Evolutionary conservation across 1,140 invertebrate species (phyloP).

Genomic region (Trichomalopsis sarcophagae): DNA sequence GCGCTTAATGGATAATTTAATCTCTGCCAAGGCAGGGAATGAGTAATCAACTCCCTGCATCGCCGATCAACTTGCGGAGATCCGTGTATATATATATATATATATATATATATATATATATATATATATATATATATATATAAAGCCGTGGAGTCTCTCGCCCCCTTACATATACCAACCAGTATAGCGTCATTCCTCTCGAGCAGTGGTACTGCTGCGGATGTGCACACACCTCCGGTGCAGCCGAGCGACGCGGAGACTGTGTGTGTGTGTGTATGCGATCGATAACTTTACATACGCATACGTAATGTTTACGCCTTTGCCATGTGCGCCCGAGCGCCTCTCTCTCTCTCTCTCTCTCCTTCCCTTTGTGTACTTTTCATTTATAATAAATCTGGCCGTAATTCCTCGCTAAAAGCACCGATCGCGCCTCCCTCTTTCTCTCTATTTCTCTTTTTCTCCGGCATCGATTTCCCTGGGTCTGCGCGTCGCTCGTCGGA

Average conservation of each 20-base stretch:
- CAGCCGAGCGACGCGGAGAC: not conserved
- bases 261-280: not conserved
- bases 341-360: no score
- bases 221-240: not conserved
- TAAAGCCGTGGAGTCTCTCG: no score
- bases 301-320: conserved; percentile 17
- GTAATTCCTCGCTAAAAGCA: not conserved
- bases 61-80: conserved; percentile 20
- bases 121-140: not conserved
- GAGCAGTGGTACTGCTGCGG: not conserved
- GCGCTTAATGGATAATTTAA: conserved; percentile 59
- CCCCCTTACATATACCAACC: not conserved
- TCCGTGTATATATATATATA: not conserved
- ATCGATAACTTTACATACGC: conserved; percentile 25
- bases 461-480: not conserved
- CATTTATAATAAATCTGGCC: not conserved
- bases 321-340: not conserved
- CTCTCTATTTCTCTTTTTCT: not conserved
- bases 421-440: not conserved
- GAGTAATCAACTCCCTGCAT: conserved; percentile 35
- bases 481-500: not conserved
- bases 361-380: not conserved
- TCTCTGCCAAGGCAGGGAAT: conserved; percentile 36
- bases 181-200: not conserved
- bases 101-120: no score